Conservation (phyloP, 2,888 invertebrate species). For the Pinctada fucata region DNA sequence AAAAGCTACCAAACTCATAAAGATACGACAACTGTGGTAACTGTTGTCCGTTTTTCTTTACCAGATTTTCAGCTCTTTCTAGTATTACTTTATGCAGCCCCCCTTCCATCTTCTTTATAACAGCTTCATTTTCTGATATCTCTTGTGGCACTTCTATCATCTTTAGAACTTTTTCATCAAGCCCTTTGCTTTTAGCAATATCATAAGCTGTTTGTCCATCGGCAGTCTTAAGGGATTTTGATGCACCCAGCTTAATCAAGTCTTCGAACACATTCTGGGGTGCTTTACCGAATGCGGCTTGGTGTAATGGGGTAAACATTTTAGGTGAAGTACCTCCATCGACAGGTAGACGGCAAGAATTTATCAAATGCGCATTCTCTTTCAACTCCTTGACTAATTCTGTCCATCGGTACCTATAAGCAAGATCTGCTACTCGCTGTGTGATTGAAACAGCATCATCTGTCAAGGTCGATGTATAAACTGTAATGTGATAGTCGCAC, state of each 20-base stretch:
- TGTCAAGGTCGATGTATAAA: too few relatives aligned
- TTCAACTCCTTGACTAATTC: too few relatives aligned
- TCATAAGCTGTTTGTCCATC: conserved; percentile 33
- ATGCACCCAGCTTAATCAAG: conserved; percentile 17
- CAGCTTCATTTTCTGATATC: conserved; percentile 14
- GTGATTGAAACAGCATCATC: too few relatives aligned
- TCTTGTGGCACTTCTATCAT: conserved; percentile 26
- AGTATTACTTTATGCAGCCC: conserved; percentile 22
- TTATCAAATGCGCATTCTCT: not conserved
- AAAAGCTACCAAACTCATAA: conserved; percentile 26
- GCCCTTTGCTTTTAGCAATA: conserved; percentile 15
- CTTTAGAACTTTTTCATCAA: conserved; percentile 17
- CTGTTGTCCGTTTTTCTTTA: conserved; percentile 16
- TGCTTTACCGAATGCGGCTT: conserved; percentile 28
- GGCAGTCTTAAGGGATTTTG: conserved; percentile 29
- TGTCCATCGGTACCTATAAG: too few relatives aligned
- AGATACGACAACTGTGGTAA: conserved; percentile 24
- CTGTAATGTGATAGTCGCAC: too few relatives aligned
- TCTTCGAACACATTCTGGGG: conserved; percentile 29
- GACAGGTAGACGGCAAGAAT: not conserved
- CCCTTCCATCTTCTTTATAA: conserved; percentile 21
- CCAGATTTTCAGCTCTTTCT: conserved; percentile 17
- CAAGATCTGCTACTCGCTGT: too few relatives aligned
- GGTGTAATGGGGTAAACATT: conserved; percentile 31
- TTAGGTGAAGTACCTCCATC: not conserved